Conservation (phyloP, 1,140 invertebrate genomes). For the Drosophila trapezifrons region DNA sequence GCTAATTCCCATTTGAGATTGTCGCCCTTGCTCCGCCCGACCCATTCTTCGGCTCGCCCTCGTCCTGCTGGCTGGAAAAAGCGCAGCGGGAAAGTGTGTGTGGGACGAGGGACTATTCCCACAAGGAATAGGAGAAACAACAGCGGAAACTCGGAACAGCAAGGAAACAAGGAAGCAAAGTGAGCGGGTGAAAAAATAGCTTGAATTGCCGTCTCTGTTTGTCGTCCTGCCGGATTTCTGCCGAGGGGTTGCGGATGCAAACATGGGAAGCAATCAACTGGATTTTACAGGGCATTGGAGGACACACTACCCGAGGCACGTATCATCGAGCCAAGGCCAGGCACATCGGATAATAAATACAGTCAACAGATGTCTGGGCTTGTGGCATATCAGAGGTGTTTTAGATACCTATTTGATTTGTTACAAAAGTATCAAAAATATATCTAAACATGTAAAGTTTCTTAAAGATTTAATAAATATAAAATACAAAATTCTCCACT, state of each 20-base stretch:
- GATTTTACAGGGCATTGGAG: conserved; percentile 45
- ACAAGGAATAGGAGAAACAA: conserved; percentile 36
- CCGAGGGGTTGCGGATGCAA: conserved; percentile 34
- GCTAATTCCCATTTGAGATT: conserved; percentile 79
- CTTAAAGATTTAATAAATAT: not conserved
- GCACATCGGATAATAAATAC: conserved; percentile 11
- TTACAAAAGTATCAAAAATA: too few species aligned
- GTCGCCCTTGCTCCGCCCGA: conserved; percentile 60
- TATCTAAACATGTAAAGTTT: too few species aligned
- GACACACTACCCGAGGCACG: conserved; percentile 31
- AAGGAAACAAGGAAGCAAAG: conserved; percentile 74
- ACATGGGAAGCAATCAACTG: conserved; percentile 51
- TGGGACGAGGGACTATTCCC: conserved; percentile 6
- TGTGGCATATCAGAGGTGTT: too few species aligned
- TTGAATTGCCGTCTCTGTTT: conserved; percentile 43
- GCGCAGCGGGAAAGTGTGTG: conserved; percentile 48
- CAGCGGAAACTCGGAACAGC: conserved; percentile 69
- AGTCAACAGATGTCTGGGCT: conserved; percentile 18
- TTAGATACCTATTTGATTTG: too few species aligned
- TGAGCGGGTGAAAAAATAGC: conserved; percentile 65
- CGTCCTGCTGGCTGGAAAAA: conserved; percentile 47
- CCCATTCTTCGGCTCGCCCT: not conserved
- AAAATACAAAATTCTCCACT: too few species aligned
- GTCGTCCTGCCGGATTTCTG: conserved; percentile 32
- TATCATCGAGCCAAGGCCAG: conserved; percentile 4